These are phyloP conservation scores for Raja brachyura DNA, from an alignment of 2,113 vertebrate genomes.

Conservation along the genomic window DNA sequence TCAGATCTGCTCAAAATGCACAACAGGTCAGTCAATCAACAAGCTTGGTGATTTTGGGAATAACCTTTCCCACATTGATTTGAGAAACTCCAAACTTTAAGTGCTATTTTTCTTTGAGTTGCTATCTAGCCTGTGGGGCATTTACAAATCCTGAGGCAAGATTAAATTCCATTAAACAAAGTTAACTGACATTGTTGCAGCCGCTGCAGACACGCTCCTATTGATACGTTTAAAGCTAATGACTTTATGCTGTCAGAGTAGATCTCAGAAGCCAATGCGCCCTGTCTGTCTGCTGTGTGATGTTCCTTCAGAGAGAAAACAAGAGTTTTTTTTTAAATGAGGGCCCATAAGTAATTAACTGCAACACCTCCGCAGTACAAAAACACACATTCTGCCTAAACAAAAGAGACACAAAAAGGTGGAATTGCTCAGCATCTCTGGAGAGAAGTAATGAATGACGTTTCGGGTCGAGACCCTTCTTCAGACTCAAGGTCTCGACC, in stretches of 20 bases:
- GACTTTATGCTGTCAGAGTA: not conserved
- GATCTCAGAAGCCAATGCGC: not conserved
- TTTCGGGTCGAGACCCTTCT: too few relatives aligned
- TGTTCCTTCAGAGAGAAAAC: not conserved
- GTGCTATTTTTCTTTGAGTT: not conserved
- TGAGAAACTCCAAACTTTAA: not conserved
- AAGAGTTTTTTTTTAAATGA: not conserved
- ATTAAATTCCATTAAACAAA: not conserved
- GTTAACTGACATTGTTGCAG: not conserved
- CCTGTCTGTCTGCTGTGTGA: not conserved
- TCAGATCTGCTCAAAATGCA: not conserved
- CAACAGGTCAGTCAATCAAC: not conserved
- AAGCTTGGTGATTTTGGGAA: not conserved
- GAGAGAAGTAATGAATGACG: too few relatives aligned
- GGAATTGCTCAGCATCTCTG: too few relatives aligned
- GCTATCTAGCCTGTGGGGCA: not conserved
- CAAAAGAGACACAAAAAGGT: not conserved
- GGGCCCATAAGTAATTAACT: not conserved
- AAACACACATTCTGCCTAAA: not conserved
- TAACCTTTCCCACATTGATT: not conserved
- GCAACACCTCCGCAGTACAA: not conserved
- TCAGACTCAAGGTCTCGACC: too few relatives aligned
- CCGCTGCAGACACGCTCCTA: not conserved
- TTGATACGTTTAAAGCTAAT: not conserved
- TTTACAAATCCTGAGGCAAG: not conserved